Base-by-base conservation (phyloP, 2,888 invertebrate species). In the Drosophila birchii region DNA sequence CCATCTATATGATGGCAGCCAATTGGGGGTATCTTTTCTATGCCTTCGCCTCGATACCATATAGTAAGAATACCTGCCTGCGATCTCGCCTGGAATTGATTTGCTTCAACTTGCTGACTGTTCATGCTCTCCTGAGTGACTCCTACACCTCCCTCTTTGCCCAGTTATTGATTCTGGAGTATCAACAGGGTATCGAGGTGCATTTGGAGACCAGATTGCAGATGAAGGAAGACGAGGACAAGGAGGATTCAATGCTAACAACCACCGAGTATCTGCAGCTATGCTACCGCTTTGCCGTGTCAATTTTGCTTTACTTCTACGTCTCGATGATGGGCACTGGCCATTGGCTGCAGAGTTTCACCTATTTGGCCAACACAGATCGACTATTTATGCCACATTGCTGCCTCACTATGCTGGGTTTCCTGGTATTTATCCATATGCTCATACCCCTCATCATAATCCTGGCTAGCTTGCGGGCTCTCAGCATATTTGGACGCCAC, bases 301-400 rank as follows among this genome's bases (percentile, higher is more conserved):
- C 84, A 8, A 88, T 90, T 16, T 93, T 97, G 76, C 93, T 96
- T 56, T 96, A 97, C 81, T 96, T 97, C 34, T 94, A 97, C 74
- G 91, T 97, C 78, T 96, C 97, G 20, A 98, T 98, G 92, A 98
- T 98, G 92, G 99, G 98, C 12, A 97, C 97, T 8, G 99, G 99
- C 18, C 99, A 99, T 92, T 96, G 98, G 90, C 98, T 98, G 9
- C 98, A 98, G 72, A 93, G 99, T 38, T 99, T 98, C 92, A 97
- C 98, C 11, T 99, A 99, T 92, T 98, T 99, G 93, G 97, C 98
- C 0, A 95, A 96, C 90, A 96, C 97, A 94, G 96, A 97, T 20
- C 95, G 96, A 58, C 97, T 98, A 82, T 99, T 98, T 90, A 93
- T 98, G 7, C 96, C 97, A 0, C 95, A 97, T 7, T 99, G 98